Evolutionary conservation across 1,140 invertebrate species (phyloP), one percentile per base, ranked within the genome.

Genomic region (Diorhabda sublineata): DNA sequence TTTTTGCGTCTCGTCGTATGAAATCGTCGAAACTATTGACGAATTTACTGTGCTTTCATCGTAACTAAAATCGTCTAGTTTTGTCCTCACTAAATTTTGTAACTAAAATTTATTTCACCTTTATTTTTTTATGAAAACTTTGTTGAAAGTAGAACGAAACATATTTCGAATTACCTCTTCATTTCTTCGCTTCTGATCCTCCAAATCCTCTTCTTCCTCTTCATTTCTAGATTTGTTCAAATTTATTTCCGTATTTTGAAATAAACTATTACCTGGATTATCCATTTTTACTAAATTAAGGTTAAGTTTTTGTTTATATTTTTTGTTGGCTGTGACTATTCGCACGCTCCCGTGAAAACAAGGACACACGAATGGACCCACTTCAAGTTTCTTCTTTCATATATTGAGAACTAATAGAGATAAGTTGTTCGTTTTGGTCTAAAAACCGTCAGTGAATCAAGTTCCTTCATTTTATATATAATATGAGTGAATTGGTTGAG

Each of bases 1-100:
- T 41, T 76, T 67, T 9, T 72, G 69, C 47, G 73, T 65, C 47
- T 68, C 70, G 64, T 72, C 70, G 4, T 45, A 56, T 58, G 73
- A 75, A 2, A 69, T 70, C 63, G 73, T 58, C 42, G 78, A 80
- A 44, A 76, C 71, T 71, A 75, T 69, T 26, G 78, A 80, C 8
- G 79, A 78, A 76, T 79, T 76, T n/a, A 78, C 72, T 11, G 79
- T 79, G 67, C 77, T 80, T 57, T 80, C 78, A 63, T 80, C 79
- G 72, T 77, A 79, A 64, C 79, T 78, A 67, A 79, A 80, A 43
- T 78, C 76, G 64, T 76, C 76, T 68, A 80, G 69, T 42, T 73
- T 77, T 60, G 74, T 73, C 60, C 72, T 71, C 42, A 80, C 62
- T 9, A 80, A 72, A 66, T 76, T 75, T 73, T 79, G 72, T 52